These are phyloP conservation scores for Spodoptera litura DNA, from an alignment of 1,140 invertebrate genomes.

Conservation along the genomic window DNA sequence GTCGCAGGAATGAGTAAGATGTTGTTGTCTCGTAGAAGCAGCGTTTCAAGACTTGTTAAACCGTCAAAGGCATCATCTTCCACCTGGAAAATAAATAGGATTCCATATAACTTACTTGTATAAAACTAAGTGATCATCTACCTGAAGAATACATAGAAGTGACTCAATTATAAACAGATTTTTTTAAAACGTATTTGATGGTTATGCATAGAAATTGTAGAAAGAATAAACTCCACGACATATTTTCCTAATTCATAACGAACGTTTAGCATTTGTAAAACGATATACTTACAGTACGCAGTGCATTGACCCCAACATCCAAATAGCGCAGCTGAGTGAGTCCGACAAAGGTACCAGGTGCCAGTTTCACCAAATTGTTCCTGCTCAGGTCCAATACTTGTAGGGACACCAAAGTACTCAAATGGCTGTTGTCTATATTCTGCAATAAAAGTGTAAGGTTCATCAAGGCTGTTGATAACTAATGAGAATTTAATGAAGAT, in stretches of 20 bases:
- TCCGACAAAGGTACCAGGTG: constrained; percentile 92
- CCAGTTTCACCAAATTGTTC: constrained; percentile 93
- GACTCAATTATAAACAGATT: too few relatives aligned
- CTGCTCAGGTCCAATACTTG: constrained; percentile 93
- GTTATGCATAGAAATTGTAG: background rate
- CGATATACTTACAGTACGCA: constrained; percentile 91
- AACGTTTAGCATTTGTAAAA: background rate
- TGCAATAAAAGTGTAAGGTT: constrained; percentile 63
- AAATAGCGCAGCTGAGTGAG: constrained; percentile 90
- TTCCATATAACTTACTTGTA: background rate
- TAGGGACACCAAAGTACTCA: constrained; percentile 88
- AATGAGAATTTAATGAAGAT: too few relatives aligned
- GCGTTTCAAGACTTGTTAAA: constrained; percentile 90
- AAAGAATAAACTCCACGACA: too few relatives aligned
- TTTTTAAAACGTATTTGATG: too few relatives aligned
- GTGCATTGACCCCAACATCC: constrained; percentile 94
- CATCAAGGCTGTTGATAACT: too few relatives aligned
- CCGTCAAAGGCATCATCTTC: constrained; percentile 95
- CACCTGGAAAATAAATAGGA: constrained; percentile 87
- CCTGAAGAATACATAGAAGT: too few relatives aligned
- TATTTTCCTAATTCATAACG: too few relatives aligned
- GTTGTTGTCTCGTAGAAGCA: constrained; percentile 95
- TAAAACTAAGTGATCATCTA: background rate
- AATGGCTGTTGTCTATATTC: constrained; percentile 89
- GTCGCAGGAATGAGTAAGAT: constrained; percentile 93